Base-by-base conservation (phyloP, 2,113 vertebrate species). In the Jaculus jaculus region DNA sequence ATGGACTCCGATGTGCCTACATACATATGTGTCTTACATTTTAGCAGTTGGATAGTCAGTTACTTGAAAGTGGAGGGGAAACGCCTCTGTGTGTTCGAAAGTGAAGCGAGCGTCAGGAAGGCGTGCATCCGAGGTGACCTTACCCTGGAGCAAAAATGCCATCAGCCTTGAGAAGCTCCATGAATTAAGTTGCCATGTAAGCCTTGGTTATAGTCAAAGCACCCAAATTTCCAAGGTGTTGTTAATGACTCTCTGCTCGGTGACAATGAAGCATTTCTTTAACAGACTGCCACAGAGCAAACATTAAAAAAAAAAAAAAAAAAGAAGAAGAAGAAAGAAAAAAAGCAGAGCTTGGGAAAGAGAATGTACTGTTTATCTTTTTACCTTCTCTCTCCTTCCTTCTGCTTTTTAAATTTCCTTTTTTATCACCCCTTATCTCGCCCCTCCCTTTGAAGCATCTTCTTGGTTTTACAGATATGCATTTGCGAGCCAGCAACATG, bases 161-260 rank as follows among this genome's bases (percentile, higher is more conserved):
- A 92, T 95, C 91, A 93, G 96, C 96, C 95, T 91, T 42, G 60
- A 93, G 95, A 97, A 96, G 90, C 92, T 93, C 94, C 95, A 94
- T 97, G 94, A 97, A 97, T 97, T 96, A 97, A 97, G 96, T 90
- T 92, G 91, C 93, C 96, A 28, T 95, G 97, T 96, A 97, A 98
- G 87, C 88, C 94, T 74, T 0, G 7, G 86, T 97, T 96, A 96
- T 93, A 95, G 94, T 83, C 88, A 97, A 96, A 97, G 94, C 87
- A 92, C 96, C 97, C 98, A 97, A 75, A 96, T 98, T 97, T 98
- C 97, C 96, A 97, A 96, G 96, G 97, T 97, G 96, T 95, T 96
- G 95, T 90, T 96, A 96, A 94, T 93, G 96, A 94, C 86, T 96
- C 87, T 91, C 73, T 77, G 58, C 73, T 96, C 0, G 1, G 92